Evolutionary conservation across 2,888 invertebrate species (phyloP).

Genomic region (Rutpela maculata): DNA sequence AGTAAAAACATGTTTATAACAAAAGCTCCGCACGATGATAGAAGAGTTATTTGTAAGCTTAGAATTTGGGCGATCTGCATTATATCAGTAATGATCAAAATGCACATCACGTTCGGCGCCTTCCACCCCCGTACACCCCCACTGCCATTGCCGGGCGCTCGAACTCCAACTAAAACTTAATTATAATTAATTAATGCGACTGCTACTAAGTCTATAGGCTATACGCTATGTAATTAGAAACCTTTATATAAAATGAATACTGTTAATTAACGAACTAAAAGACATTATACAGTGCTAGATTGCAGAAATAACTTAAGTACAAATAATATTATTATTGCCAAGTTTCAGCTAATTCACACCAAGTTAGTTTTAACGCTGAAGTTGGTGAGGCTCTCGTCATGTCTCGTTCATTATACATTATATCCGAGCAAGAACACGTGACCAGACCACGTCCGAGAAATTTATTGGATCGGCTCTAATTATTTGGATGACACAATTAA

Average conservation of each 20-base stretch:
- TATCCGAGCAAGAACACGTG: conserved; percentile 27
- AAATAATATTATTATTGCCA: conserved; percentile 69
- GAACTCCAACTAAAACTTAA: conserved; percentile 85
- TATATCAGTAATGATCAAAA: conserved; percentile 72
- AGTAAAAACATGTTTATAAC: conserved; percentile 25
- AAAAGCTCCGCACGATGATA: conserved; percentile 23
- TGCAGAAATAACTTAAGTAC: conserved; percentile 73
- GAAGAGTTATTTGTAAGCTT: conserved; percentile 36
- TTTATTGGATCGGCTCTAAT: too few species aligned
- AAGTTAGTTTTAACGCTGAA: conserved; percentile 50
- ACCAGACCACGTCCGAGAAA: neutral
- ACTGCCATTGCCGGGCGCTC: conserved; percentile 50
- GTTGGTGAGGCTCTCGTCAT: conserved; percentile 46
- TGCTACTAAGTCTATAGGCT: conserved; percentile 75
- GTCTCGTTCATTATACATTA: conserved; percentile 33
- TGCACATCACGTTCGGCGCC: conserved; percentile 71
- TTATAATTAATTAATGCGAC: conserved; percentile 81
- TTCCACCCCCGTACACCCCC: conserved; percentile 38
- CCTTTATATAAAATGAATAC: conserved; percentile 79
- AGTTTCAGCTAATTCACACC: conserved; percentile 57
- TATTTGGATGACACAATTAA: too few species aligned
- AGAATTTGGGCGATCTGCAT: conserved; percentile 71
- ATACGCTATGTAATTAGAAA: conserved; percentile 77
- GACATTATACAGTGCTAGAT: conserved; percentile 75
- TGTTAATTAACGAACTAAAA: conserved; percentile 78